Base-by-base conservation (phyloP, 2,797 vertebrate genomes). In the Todus mexicanus region DNA sequence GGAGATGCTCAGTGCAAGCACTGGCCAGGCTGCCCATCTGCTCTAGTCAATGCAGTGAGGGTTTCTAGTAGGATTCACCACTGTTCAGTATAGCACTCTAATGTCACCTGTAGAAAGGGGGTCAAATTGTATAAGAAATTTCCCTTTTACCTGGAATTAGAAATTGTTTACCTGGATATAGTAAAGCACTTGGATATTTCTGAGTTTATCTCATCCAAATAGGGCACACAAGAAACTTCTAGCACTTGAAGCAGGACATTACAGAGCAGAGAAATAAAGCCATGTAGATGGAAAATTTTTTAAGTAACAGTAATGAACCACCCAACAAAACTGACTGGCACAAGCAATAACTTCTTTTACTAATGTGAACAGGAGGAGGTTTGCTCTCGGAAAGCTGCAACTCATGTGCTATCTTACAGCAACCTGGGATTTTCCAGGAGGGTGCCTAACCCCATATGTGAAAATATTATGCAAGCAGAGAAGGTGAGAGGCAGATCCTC, bases 301-400 rank as follows among this genome's bases (percentile, higher is more conserved):
- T 16, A 25, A 57, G 13, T 21, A 27, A 14, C 4, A 64, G 21
- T 5, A 7, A 40, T 4, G 26, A 40, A 10, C 6, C 20, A 6
- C 26, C 13, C 21, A 37, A 59, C 53, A 29, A 53, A 29, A 15
- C 51, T 16, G 35, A 11, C 51, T 76, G 47, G 6, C 29, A 54
- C 27, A 50, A 60, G 16, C 20, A 47, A 20, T 27, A 15, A 50
- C n/a, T 31, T 80, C 11, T 56, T 57, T 29, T 40, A 26, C 31
- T 7, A 53, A 29, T 1, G 1, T 0, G 0, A 43, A 20, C 9
- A 38, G 29, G 33, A 73, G 31, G 15, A 51, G 21, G 3, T 66
- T 79, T 47, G 16, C 42, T 56, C 29, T 25, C 6, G 35, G 25
- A 72, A 72, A n/a, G 31, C 1, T 1, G 26, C 26, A 33, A 5